Base-by-base conservation (phyloP, 2,113 vertebrate genomes). In the Syngnathus scovelli region DNA sequence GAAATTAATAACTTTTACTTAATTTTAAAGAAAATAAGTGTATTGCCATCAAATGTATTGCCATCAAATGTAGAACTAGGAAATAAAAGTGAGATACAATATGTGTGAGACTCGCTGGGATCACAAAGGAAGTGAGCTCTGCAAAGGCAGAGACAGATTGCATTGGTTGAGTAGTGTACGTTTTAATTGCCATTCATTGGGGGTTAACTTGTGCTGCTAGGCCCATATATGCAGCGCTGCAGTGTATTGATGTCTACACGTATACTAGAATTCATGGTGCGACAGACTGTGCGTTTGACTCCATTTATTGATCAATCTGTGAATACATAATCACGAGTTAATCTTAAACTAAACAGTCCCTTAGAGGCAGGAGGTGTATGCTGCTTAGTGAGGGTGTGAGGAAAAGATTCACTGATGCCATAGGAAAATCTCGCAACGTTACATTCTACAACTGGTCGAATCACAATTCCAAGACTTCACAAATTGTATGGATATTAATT, bases 241-340 rank as follows among this genome's bases (percentile, higher is more conserved):
- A 76, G 71, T 64, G 58, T 88, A 85, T 88, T 64, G 86, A 87
- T 75, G 75, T 81, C 33, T 44, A 2, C 15, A 15, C 75, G 63
- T 61, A 5, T 19, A 66, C 85, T 86, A 76, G 71, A 71, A 89
- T 88, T 87, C 68, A 67, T 69, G 49, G 68, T 72, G 33, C 72
- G 75, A 49, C 36, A 39, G 21, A 66, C 49, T 15, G 13, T 38
- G 23, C 36, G 4, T 43, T 63, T 21, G 78, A 79, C 82, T 84
- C 75, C 54, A 64, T 51, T n/a, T 83, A 89, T 89, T 78, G 88
- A 90, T 89, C 84, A 78, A 89, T 88, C 81, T 83, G 82, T 89
- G 86, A 90, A 90, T 90, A 82, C 81, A 81, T 90, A 90, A 89
- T 89, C 75, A 71, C 74, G 79, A 74, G 82, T 89, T 79, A 85